Percentiles rank a stretch among this genome's conserved stretches.
Evolutionary conservation across 2,113 vertebrate genomes (phyloP).

Genomic region (Onychorhynchus coronatus): DNA sequence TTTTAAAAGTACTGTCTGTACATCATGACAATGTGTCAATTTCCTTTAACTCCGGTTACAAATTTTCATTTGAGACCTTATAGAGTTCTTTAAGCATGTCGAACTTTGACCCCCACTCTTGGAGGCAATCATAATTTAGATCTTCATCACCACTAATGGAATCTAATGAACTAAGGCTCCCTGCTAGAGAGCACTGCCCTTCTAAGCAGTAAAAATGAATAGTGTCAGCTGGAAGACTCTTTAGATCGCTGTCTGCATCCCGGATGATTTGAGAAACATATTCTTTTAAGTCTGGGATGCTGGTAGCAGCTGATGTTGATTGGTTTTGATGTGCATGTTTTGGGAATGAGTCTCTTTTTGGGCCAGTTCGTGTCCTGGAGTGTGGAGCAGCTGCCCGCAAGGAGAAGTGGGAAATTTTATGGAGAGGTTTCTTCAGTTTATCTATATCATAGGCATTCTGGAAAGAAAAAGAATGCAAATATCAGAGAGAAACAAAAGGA

Average conservation of each 20-base stretch:
- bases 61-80: conserved; percentile 46
- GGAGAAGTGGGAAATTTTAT: conserved; percentile 76
- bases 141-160: conserved; percentile 68
- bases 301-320: conserved; percentile 63
- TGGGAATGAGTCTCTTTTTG: conserved; percentile 73
- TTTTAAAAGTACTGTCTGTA: conserved; percentile 9
- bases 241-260: conserved; percentile 80
- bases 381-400: conserved; percentile 75
- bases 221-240: conserved; percentile 75
- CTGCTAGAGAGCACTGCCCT: conserved; percentile 73
- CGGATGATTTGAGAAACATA: conserved; percentile 80
- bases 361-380: conserved; percentile 72
- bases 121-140: conserved; percentile 70
- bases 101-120: conserved; percentile 81
- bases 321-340: conserved; percentile 54
- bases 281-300: conserved; percentile 77
- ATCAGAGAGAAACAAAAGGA: not conserved
- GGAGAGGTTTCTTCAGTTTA: conserved; percentile 83
- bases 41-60: not conserved
- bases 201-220: conserved; percentile 82
- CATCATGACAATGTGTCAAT: not conserved
- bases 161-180: conserved; percentile 85
- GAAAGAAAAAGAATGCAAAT: not conserved
- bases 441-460: conserved; percentile 86
- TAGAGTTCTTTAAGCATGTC: conserved; percentile 78